Conservation (phyloP, 2,888 invertebrate genomes). For the Hemaris fuciformis region DNA sequence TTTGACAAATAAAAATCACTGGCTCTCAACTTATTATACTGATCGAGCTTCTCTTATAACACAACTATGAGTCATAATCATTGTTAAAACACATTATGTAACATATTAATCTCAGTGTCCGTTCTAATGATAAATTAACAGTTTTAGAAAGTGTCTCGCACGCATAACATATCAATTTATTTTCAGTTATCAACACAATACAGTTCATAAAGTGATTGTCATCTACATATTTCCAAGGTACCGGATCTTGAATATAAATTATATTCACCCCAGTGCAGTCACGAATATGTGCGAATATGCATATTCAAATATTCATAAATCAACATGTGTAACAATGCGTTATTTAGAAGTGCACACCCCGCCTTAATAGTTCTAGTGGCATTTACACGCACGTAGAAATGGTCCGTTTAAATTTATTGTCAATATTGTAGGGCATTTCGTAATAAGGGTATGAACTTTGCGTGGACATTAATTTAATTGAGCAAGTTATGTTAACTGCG, state of each 20-base stretch:
- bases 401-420: neutral
- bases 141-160: neutral
- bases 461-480: neutral
- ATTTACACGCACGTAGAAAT: constrained; percentile 12
- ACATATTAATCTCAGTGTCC: neutral
- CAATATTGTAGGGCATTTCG: neutral
- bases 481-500: neutral
- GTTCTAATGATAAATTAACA: neutral
- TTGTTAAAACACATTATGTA: neutral
- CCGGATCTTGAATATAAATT: constrained; percentile 7
- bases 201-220: neutral
- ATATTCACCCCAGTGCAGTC: constrained; percentile 1
- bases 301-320: constrained; percentile 15
- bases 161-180: neutral
- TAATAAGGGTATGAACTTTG: neutral
- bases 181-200: neutral
- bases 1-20: too few relatives aligned
- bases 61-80: too few relatives aligned
- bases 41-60: too few relatives aligned
- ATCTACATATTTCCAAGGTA: constrained; percentile 6
- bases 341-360: constrained; percentile 8
- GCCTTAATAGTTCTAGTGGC: constrained; percentile 15
- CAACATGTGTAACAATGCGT: constrained; percentile 3
- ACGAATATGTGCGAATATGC: constrained; percentile 10
- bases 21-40: too few relatives aligned